phyloP scores from a whole-genome alignment of 2,113 vertebrate species.

The Halcyon malimbica region DNA sequence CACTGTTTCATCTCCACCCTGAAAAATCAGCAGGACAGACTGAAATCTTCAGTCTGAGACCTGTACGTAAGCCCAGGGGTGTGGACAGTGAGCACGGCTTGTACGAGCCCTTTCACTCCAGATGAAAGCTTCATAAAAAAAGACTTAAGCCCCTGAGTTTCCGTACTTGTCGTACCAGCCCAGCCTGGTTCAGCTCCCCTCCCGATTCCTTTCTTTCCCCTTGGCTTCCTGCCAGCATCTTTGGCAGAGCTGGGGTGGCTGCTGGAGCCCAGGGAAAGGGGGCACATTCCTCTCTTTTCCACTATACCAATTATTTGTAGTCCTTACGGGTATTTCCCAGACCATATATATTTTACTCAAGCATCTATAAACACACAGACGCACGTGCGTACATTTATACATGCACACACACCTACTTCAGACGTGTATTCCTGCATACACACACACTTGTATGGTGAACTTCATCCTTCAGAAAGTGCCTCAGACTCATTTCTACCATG shows the following conservation, averaged over 20 bases:
- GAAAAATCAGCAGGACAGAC: neutral
- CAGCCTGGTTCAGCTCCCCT: neutral
- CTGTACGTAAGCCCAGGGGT: neutral
- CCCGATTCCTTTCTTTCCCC: neutral
- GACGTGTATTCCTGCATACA: neutral
- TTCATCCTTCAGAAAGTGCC: neutral
- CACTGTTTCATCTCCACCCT: constrained; percentile 24
- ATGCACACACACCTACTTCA: neutral
- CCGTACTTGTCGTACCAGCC: neutral
- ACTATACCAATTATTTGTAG: neutral
- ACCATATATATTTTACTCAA: neutral
- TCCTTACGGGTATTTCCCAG: neutral
- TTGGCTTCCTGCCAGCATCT: constrained; percentile 42
- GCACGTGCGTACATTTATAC: rapidly evolving
- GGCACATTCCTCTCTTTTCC: neutral
- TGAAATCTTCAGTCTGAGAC: neutral
- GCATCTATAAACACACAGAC: neutral
- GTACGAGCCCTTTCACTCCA: neutral
- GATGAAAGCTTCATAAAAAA: neutral
- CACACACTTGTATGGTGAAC: neutral
- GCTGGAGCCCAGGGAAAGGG: neutral
- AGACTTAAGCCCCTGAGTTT: neutral
- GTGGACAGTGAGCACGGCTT: neutral
- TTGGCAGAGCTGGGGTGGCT: neutral
- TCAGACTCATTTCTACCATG: neutral